A percentile compares a stretch with the other conserved stretches of the same genome.
Conservation (phyloP, 2,113 vertebrate species). For the Eleginops maclovinus region DNA sequence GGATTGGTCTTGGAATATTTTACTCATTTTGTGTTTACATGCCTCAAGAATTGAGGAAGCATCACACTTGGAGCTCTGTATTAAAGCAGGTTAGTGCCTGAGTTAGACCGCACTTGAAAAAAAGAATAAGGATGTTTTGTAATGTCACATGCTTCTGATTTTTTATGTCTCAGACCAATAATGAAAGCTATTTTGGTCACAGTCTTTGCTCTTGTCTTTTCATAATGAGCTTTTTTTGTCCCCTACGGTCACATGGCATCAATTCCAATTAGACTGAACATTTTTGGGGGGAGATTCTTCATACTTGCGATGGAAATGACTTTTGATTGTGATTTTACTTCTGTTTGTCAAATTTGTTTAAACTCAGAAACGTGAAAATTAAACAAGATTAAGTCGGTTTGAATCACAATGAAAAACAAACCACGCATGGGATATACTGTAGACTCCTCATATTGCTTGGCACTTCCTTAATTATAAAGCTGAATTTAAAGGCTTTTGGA, state of each 20-base stretch:
- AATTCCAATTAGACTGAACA: conserved; percentile 39
- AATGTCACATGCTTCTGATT: conserved; percentile 36
- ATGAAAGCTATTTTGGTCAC: conserved; percentile 13
- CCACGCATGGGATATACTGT: conserved; percentile 39
- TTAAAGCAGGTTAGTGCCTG: background rate
- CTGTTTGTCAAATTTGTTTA: conserved; percentile 54
- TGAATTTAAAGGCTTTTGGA: conserved; percentile 40
- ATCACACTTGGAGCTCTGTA: background rate
- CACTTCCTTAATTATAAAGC: conserved; percentile 41
- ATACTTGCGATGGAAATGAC: conserved; percentile 35
- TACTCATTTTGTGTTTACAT: background rate
- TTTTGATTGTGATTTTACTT: conserved; percentile 40
- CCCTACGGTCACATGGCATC: conserved; percentile 26
- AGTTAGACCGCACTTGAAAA: background rate
- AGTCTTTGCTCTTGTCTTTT: conserved; percentile 11
- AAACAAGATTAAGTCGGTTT: conserved; percentile 40
- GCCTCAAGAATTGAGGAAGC: background rate
- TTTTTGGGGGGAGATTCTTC: background rate
- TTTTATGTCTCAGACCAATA: conserved; percentile 12
- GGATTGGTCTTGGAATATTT: background rate
- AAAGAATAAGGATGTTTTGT: background rate
- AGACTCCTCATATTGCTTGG: conserved; percentile 35
- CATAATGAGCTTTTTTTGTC: conserved; percentile 26
- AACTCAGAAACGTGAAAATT: conserved; percentile 28
- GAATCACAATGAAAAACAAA: conserved; percentile 34